Percentiles rank a stretch among this genome's conserved stretches.
phyloP scores from a whole-genome alignment of 2,113 vertebrate genomes.

The Tonatia bakeri region DNA sequence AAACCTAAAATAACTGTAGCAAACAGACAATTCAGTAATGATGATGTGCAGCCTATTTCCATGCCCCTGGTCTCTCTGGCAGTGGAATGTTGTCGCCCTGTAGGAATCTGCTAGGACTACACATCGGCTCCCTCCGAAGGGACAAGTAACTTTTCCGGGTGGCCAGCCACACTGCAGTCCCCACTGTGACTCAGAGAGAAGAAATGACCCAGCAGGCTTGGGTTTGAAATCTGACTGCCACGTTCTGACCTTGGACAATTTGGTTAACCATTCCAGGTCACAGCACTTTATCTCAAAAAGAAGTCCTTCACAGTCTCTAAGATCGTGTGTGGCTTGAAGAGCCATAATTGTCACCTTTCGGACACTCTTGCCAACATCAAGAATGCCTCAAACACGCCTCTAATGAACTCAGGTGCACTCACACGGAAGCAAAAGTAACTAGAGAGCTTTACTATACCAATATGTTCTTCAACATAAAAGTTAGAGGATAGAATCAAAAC shows the following conservation, averaged over 20 bases:
- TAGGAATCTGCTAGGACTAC: neutral
- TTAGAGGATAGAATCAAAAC: neutral
- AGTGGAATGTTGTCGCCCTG: neutral
- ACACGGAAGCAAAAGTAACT: neutral
- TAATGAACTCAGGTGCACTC: neutral
- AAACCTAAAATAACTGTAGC: neutral
- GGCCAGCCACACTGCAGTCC: neutral
- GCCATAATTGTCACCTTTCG: neutral
- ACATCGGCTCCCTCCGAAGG: neutral
- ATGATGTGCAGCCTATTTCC: neutral
- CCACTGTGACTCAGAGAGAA: neutral
- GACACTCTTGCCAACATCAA: neutral
- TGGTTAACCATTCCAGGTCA: neutral
- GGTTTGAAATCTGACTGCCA: neutral
- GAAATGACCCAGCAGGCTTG: neutral
- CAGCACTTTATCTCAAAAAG: neutral
- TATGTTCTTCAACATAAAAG: neutral
- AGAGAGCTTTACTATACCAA: neutral
- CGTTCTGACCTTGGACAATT: neutral
- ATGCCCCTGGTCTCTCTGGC: neutral
- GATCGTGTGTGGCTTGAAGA: neutral
- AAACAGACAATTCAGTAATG: neutral
- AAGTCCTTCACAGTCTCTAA: neutral
- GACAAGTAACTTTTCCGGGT: neutral
- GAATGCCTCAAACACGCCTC: neutral